A percentile compares a stretch with the other conserved stretches of the same genome.
Conservation (phyloP, 2,113 vertebrate species). For the Glaucomys volans region DNA sequence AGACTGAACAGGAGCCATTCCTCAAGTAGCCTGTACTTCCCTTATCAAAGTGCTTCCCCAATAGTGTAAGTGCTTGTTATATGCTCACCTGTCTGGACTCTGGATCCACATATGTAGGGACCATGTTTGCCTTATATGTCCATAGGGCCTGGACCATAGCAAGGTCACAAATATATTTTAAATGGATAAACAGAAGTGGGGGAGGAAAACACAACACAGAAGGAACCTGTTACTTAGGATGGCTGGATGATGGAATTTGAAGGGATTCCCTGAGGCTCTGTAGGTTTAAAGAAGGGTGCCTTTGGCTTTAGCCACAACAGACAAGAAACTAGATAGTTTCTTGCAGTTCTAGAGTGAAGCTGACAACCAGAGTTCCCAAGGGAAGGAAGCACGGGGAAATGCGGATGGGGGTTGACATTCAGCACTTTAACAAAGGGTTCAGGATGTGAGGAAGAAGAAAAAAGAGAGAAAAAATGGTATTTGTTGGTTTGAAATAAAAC, state of each 20-base stretch:
- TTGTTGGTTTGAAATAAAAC: constrained; percentile 52
- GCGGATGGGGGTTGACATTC: neutral
- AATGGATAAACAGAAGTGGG: neutral
- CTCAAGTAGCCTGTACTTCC: neutral
- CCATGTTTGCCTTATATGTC: neutral
- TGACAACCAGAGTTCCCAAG: neutral
- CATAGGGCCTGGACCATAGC: neutral
- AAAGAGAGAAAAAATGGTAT: neutral
- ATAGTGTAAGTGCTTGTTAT: neutral
- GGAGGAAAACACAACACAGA: neutral
- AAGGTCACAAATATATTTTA: neutral
- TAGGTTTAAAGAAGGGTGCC: neutral
- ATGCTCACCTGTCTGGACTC: neutral
- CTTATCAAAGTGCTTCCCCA: neutral
- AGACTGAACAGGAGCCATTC: neutral
- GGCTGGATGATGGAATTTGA: neutral
- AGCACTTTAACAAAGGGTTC: neutral
- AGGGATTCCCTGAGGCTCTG: neutral
- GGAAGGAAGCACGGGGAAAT: neutral
- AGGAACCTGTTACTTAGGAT: neutral
- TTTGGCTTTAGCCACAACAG: neutral
- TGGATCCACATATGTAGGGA: neutral
- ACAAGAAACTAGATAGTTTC: neutral
- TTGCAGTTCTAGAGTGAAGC: neutral
- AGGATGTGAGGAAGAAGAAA: neutral